phyloP scores from a whole-genome alignment of 2,888 invertebrate species.

The Leucophenga maculata region DNA sequence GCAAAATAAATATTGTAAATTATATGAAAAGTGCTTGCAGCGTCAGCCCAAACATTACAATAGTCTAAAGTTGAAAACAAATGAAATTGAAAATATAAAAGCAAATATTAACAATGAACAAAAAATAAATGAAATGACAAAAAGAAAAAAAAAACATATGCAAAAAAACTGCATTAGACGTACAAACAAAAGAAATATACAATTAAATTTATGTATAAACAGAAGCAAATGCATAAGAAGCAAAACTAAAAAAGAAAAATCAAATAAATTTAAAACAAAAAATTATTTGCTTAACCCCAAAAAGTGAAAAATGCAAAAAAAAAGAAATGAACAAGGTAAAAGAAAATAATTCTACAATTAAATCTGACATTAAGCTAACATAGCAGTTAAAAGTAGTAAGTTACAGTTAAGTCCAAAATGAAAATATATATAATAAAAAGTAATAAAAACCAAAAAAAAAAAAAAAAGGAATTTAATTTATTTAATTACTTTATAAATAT shows the following conservation, averaged over 20 bases:
- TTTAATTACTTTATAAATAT: too few relatives aligned
- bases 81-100: conserved; percentile 30
- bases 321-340: conserved; percentile 57
- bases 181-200: conserved; percentile 25
- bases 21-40: not conserved
- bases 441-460: conserved; percentile 43
- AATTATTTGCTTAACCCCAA: conserved; percentile 15
- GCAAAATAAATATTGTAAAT: not conserved
- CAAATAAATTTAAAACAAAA: not conserved
- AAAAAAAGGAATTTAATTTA: conserved; percentile 35
- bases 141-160: conserved; percentile 14
- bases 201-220: conserved; percentile 8
- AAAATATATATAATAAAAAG: not conserved
- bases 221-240: conserved; percentile 21
- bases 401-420: conserved; percentile 48
- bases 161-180: conserved; percentile 22
- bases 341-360: conserved; percentile 22
- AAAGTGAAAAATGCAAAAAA: not conserved
- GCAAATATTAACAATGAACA: conserved; percentile 18
- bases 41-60: too few relatives aligned
- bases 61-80: conserved; percentile 20
- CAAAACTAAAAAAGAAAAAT: conserved; percentile 16
- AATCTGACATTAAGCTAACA: conserved; percentile 54
- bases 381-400: conserved; percentile 54
- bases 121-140: conserved; percentile 32